These are phyloP conservation scores for Phenacoccus solenopsis DNA, from an alignment of 1,140 invertebrate species.

Conservation along the genomic window DNA sequence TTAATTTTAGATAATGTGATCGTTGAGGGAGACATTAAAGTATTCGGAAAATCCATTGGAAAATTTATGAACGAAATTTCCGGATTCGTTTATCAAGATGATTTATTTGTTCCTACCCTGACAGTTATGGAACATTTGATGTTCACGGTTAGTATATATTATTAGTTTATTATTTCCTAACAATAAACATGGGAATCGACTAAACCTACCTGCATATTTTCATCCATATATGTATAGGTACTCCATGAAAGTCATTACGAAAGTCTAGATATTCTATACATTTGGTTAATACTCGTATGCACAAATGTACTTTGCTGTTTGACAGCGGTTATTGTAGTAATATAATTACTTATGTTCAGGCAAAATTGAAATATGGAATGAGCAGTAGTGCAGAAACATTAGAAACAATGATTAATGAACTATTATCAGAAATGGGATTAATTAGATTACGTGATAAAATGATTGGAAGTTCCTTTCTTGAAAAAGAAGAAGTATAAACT, in stretches of 20 bases:
- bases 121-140: conserved; percentile 79
- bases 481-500: too few relatives aligned
- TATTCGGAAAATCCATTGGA: not conserved
- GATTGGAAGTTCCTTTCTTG: too few relatives aligned
- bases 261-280: too few relatives aligned
- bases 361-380: conserved; percentile 62
- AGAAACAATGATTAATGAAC: conserved; percentile 43
- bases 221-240: too few relatives aligned
- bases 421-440: conserved; percentile 57
- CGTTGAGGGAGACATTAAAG: conserved; percentile 1
- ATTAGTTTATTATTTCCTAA: too few relatives aligned
- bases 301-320: too few relatives aligned
- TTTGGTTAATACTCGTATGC: too few relatives aligned
- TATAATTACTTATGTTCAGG: conserved; percentile 38
- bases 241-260: too few relatives aligned
- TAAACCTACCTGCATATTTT: too few relatives aligned
- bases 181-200: too few relatives aligned
- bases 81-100: conserved; percentile 90
- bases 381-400: conserved; percentile 42
- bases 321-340: too few relatives aligned
- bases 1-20: conserved; percentile 20
- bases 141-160: conserved; percentile 68
- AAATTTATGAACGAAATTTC: conserved; percentile 34
- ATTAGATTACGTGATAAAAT: too few relatives aligned
- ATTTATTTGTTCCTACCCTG: conserved; percentile 72